phyloP scores from a whole-genome alignment of 2,113 vertebrate species.

The Plecotus auritus region DNA sequence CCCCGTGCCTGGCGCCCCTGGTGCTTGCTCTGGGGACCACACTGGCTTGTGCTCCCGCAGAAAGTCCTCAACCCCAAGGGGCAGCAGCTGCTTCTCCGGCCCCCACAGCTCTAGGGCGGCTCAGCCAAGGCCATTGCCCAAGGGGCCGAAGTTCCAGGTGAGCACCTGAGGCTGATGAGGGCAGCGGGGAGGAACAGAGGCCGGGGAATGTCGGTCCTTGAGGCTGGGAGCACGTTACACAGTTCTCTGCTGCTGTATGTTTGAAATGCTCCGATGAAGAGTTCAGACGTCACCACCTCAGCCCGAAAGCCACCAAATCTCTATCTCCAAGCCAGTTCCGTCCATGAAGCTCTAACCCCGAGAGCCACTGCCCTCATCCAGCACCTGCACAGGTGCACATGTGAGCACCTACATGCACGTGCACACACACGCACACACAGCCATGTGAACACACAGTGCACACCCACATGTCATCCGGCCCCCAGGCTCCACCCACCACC shows the following conservation, averaged over 20 bases:
- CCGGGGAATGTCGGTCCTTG: accelerated
- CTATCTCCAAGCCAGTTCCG: not conserved
- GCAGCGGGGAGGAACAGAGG: too few species aligned
- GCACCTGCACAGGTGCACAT: not conserved
- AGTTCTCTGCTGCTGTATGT: not conserved
- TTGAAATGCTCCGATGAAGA: not conserved
- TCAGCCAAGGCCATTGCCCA: too few species aligned
- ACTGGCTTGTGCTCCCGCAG: too few species aligned
- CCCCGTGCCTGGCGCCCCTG: accelerated
- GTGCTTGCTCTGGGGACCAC: too few species aligned
- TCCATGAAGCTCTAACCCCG: not conserved
- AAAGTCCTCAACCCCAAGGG: too few species aligned
- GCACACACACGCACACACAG: not conserved
- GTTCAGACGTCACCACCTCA: not conserved
- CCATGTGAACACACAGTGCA: not conserved
- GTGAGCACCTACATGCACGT: accelerated
- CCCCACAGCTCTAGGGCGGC: too few species aligned
- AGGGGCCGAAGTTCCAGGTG: too few species aligned
- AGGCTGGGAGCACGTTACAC: too few species aligned
- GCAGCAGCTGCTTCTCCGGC: too few species aligned
- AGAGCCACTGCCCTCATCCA: not conserved
- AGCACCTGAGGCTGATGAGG: too few species aligned
- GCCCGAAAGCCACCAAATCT: not conserved
- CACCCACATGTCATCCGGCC: not conserved
- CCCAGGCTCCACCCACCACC: not conserved